phyloP scores from a whole-genome alignment of 2,797 vertebrate species.

The Sparus aurata region DNA sequence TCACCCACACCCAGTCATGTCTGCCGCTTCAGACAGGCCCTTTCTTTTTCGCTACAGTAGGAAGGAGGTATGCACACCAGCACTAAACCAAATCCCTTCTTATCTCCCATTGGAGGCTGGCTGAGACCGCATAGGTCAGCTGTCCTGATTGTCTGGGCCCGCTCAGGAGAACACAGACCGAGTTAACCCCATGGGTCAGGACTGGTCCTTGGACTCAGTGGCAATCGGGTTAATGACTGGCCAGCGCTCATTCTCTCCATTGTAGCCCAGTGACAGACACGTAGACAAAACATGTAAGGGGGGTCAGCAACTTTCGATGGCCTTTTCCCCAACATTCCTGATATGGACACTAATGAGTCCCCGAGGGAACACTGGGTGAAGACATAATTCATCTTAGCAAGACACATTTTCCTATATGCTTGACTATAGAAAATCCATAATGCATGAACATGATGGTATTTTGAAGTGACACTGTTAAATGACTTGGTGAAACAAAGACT shows the following conservation, averaged over 20 bases:
- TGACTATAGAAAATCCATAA: constrained; percentile 63
- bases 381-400: constrained; percentile 75
- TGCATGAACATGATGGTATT: constrained; percentile 61
- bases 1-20: constrained; percentile 46
- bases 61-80: constrained; percentile 69
- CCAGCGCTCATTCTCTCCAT: constrained; percentile 67
- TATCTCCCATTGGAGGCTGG: constrained; percentile 76
- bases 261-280: constrained; percentile 71
- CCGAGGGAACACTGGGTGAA: constrained; percentile 62
- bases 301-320: constrained; percentile 76
- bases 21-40: constrained; percentile 52
- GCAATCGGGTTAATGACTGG: constrained; percentile 76
- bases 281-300: constrained; percentile 75
- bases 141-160: constrained; percentile 69
- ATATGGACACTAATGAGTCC: constrained; percentile 81
- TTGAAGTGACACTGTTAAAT: constrained; percentile 50
- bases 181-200: constrained; percentile 78
- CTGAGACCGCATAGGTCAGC: constrained; percentile 74
- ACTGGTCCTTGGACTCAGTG: constrained; percentile 66
- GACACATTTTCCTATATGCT: constrained; percentile 67
- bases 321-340: constrained; percentile 72
- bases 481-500: constrained; percentile 53
- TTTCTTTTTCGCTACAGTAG: constrained; percentile 80
- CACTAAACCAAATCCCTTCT: constrained; percentile 78
- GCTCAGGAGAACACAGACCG: constrained; percentile 60